Conservation (phyloP, 2,797 vertebrate genomes). For the Amazona ochrocephala region DNA sequence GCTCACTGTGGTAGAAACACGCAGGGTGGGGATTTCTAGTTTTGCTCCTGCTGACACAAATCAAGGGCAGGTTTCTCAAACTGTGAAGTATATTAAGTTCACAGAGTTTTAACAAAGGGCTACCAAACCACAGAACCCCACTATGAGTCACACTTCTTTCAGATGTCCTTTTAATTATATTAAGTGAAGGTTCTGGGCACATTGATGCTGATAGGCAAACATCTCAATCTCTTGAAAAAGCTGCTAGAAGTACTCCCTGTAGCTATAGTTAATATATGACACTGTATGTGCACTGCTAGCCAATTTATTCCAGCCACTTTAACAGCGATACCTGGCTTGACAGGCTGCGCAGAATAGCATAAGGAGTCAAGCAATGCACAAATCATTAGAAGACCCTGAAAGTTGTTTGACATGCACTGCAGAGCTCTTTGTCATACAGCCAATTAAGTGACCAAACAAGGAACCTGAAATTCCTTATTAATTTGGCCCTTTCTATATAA, state of each 20-base stretch:
- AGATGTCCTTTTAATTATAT: slow-evolving; percentile 79
- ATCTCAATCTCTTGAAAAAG: slow-evolving; percentile 66
- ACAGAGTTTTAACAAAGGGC: slow-evolving; percentile 76
- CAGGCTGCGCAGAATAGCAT: slow-evolving; percentile 59
- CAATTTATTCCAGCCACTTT: slow-evolving; percentile 80
- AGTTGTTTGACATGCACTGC: slow-evolving; percentile 73
- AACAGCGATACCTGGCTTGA: slow-evolving; percentile 71
- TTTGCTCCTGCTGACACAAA: slow-evolving; percentile 71
- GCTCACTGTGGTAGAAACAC: slow-evolving; percentile 11
- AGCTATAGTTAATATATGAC: slow-evolving; percentile 74
- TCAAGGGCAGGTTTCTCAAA: slow-evolving; percentile 73
- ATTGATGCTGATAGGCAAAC: slow-evolving; percentile 76
- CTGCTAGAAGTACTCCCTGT: slow-evolving; percentile 74
- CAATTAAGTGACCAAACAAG: slow-evolving; percentile 81
- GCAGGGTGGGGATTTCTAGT: slow-evolving; percentile 60
- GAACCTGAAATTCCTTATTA: slow-evolving; percentile 76
- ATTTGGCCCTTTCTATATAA: slow-evolving; percentile 69
- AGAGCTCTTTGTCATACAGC: slow-evolving; percentile 74
- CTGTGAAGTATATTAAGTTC: slow-evolving; percentile 81
- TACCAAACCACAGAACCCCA: slow-evolving; percentile 56
- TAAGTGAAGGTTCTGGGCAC: slow-evolving; percentile 73
- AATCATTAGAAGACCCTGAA: slow-evolving; percentile 73
- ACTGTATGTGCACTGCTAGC: slow-evolving; percentile 63
- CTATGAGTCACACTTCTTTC: slow-evolving; percentile 73
- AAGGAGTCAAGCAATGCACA: slow-evolving; percentile 67